Conservation (phyloP, 2,113 vertebrate species). For the Abramis brama region DNA sequence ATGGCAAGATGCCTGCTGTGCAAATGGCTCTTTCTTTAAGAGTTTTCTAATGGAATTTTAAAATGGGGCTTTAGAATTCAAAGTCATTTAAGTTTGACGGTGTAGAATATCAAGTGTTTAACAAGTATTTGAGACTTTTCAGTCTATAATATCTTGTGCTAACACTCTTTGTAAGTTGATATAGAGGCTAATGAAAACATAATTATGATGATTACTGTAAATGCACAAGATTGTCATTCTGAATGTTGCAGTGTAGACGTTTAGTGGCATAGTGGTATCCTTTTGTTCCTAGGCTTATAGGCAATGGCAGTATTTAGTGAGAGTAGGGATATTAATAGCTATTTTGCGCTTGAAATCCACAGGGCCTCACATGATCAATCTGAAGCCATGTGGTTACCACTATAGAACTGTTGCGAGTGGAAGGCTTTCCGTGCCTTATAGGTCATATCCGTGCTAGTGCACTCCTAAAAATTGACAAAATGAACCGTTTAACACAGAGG, state of each 20-base stretch:
- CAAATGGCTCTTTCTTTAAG: conserved; percentile 1
- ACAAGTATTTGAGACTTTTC: not conserved
- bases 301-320: not conserved
- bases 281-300: not conserved
- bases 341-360: not conserved
- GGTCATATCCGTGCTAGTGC: not conserved
- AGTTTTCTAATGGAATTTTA: not conserved
- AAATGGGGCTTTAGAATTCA: not conserved
- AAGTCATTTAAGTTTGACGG: not conserved
- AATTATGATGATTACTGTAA: too few relatives aligned
- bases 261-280: not conserved
- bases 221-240: not conserved
- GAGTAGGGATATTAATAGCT: not conserved
- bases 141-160: not conserved
- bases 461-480: not conserved
- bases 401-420: not conserved
- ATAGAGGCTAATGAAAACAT: not conserved
- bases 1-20: conserved; percentile 5
- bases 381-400: not conserved
- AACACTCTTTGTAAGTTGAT: not conserved
- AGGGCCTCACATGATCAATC: not conserved
- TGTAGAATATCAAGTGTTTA: not conserved
- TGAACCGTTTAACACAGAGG: not conserved
- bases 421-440: not conserved
- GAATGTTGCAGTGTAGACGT: not conserved